Evolutionary conservation across 2,113 vertebrate genomes (phyloP).

Genomic region (Dromiciops gliroides): DNA sequence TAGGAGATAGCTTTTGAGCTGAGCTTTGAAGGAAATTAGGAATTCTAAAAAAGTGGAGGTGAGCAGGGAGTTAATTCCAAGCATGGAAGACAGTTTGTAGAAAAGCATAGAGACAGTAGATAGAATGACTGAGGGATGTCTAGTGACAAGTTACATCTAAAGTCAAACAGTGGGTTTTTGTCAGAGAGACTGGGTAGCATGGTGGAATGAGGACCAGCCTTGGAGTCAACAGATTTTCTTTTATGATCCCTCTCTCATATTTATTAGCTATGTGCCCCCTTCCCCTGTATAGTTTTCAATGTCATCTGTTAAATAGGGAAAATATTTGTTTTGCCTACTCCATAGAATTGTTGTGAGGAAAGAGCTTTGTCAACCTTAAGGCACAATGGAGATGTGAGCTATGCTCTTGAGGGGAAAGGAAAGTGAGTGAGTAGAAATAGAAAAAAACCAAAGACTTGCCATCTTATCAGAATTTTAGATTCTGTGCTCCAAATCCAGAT

Average conservation of each 20-base stretch:
- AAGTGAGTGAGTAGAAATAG: too few relatives aligned
- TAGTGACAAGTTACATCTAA: background rate
- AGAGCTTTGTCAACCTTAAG: background rate
- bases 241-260: background rate
- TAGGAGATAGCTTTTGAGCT: background rate
- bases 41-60: background rate
- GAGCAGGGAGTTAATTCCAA: too few relatives aligned
- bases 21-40: background rate
- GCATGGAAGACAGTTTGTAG: too few relatives aligned
- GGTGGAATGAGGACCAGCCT: background rate
- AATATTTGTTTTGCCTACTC: background rate
- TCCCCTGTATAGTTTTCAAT: background rate
- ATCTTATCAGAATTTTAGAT: background rate
- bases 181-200: background rate
- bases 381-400: background rate
- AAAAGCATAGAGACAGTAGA: too few relatives aligned
- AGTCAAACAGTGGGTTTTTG: background rate
- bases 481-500: slow-evolving; percentile 33
- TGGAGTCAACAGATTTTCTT: background rate
- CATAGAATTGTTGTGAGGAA: too few relatives aligned
- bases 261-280: too few relatives aligned
- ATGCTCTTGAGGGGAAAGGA: background rate
- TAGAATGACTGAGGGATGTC: background rate
- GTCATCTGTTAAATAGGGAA: background rate
- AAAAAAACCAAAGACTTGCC: background rate